Base-by-base conservation (phyloP, 2,113 vertebrate genomes). In the Tragelaphus strepsiceros region DNA sequence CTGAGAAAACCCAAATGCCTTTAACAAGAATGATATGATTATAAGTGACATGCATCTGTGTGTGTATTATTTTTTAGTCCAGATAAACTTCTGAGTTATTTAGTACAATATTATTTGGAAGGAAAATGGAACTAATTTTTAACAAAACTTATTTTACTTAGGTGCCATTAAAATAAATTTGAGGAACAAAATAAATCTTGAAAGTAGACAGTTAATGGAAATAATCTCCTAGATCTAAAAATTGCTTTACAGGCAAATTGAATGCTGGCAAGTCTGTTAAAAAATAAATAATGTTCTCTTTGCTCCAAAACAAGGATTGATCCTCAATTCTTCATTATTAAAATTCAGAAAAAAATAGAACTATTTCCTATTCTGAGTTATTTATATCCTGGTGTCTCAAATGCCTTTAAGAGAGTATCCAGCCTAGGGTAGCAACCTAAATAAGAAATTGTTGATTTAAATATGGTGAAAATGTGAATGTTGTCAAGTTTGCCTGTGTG, bases 61-160 rank as follows among this genome's bases (percentile, higher is more conserved):
- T 74, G 51, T 51, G 8, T 78, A 9, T 85, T 84, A 21, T 19
- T 83, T 78, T 82, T 84, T 26, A 86, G 90, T 84, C 62, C 67
- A 74, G 94, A 96, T 62, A 95, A 92, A 96, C 86, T 96, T 90
- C 88, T 82, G 64, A 97, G 74, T 95, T 97, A 97, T 97, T 97
- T 67, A 93, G 87, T 62, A 77, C 74, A 96, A 86, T 85, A 86
- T 96, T 92, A 97, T 97, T 96, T 96, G 81, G 28, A 97, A 96
- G 51, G 88, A 54, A 97, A 97, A 96, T 96, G 64, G 80, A 96
- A 97, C 97, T 97, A 97, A 97, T 94, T 98, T 97, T 97, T 98
- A 95, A 97, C 80, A 97, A 97, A 98, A 96, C 87, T 90, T 97
- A 96, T 97, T 97, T 98, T 96, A 98, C 94, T 93, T 91, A 56